phyloP scores from a whole-genome alignment of 2,113 vertebrate species.

The Carlito syrichta region DNA sequence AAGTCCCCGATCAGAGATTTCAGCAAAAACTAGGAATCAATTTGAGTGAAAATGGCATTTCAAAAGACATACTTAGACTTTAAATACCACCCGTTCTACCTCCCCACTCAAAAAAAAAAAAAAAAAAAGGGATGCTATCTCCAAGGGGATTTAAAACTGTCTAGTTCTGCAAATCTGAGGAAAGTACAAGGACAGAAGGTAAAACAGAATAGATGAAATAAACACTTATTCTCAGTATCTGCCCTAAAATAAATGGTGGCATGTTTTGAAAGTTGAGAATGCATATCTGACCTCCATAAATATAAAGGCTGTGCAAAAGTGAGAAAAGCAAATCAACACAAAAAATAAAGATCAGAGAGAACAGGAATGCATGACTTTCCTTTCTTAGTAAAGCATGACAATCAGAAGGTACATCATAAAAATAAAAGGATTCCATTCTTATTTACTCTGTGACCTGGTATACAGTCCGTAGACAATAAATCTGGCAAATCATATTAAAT shows the following conservation, averaged over 20 bases:
- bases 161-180: background rate
- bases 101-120: background rate
- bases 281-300: background rate
- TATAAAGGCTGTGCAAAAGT: background rate
- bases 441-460: background rate
- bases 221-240: background rate
- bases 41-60: conserved; percentile 60
- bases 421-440: background rate
- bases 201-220: background rate
- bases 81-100: background rate
- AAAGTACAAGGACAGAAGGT: background rate
- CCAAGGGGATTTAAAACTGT: background rate
- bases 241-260: background rate
- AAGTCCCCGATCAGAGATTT: conserved; percentile 34
- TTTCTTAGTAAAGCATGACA: background rate
- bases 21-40: conserved; percentile 41
- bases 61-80: conserved; percentile 37
- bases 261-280: background rate
- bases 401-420: background rate
- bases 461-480: background rate
- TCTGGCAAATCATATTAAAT: background rate
- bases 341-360: background rate
- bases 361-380: background rate
- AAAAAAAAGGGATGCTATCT: background rate
- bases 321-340: background rate